These are phyloP conservation scores for Aphelenchoides avenae DNA, from an alignment of 1,140 invertebrate genomes.

Conservation along the genomic window DNA sequence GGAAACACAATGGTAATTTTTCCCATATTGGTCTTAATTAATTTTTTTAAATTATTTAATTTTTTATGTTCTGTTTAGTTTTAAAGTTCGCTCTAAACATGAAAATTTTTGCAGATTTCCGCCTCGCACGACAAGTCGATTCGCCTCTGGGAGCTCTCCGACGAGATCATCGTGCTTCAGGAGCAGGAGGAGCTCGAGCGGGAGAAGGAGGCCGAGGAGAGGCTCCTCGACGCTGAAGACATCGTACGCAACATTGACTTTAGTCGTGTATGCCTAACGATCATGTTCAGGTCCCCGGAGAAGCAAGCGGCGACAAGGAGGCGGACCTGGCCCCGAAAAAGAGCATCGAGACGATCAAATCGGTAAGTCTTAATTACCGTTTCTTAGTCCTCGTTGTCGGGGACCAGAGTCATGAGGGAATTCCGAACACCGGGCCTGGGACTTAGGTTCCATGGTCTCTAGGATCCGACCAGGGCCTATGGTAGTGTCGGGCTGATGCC, in stretches of 20 bases:
- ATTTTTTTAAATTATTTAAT: no score
- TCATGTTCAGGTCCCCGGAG: constrained; percentile 44
- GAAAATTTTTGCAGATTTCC: constrained; percentile 72
- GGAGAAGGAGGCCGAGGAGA: constrained; percentile 53
- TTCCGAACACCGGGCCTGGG: no score
- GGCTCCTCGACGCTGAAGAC: constrained; percentile 65
- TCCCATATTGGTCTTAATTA: no score
- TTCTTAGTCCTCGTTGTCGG: no score
- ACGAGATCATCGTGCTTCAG: constrained; percentile 82
- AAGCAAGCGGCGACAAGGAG: constrained; percentile 62
- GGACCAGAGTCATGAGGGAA: no score
- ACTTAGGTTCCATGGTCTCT: no score
- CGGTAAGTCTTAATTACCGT: constrained; percentile 54
- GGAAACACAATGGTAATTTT: constrained; percentile 46
- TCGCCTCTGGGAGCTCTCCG: constrained; percentile 77
- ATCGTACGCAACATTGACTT: constrained; percentile 67
- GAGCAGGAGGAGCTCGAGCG: constrained; percentile 74
- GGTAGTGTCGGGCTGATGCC: no score
- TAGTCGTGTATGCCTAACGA: background rate
- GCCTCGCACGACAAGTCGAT: constrained; percentile 83
- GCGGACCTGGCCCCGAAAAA: constrained; percentile 34
- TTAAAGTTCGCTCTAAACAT: constrained; percentile 1
- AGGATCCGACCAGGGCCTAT: no score
- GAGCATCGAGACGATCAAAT: constrained; percentile 66
- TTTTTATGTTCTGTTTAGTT: constrained; percentile 3